Evolutionary conservation across 2,888 invertebrate genomes (phyloP).

Genomic region (Eremobia ochroleuca): DNA sequence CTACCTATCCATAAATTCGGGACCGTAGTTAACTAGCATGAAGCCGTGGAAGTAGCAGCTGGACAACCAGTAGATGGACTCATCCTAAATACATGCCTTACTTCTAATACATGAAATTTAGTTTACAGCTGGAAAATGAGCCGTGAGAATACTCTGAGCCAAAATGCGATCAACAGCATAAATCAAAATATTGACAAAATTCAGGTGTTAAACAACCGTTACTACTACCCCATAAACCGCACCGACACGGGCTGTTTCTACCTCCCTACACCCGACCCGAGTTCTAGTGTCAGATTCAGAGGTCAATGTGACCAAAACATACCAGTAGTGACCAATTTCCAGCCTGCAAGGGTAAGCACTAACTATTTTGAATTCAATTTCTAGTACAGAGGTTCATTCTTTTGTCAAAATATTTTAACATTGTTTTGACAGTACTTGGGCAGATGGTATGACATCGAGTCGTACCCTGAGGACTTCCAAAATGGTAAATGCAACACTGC

Average conservation of each 20-base stretch:
- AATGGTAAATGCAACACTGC: slow-evolving; percentile 79
- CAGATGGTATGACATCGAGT: slow-evolving; percentile 79
- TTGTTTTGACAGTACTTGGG: slow-evolving; percentile 75
- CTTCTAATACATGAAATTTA: slow-evolving; percentile 56
- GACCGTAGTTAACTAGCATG: too few species aligned
- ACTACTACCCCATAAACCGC: slow-evolving; percentile 68
- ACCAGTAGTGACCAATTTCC: slow-evolving; percentile 43
- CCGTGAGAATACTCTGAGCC: slow-evolving; percentile 58
- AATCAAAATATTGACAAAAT: slow-evolving; percentile 57
- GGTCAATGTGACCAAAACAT: slow-evolving; percentile 65
- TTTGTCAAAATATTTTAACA: not conserved
- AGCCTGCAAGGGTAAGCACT: slow-evolving; percentile 38
- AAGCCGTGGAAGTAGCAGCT: not conserved
- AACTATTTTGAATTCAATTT: not conserved
- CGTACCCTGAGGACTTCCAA: slow-evolving; percentile 78
- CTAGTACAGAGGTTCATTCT: not conserved
- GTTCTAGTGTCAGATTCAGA: slow-evolving; percentile 66
- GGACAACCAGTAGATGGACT: too few species aligned
- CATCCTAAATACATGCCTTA: not conserved
- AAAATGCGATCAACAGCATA: slow-evolving; percentile 60
- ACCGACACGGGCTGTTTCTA: slow-evolving; percentile 75
- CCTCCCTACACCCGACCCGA: slow-evolving; percentile 65
- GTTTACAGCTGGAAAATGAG: slow-evolving; percentile 83
- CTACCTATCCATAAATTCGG: not conserved
- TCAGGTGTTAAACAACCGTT: slow-evolving; percentile 70